phyloP scores from a whole-genome alignment of 92 coral and sea anemone species.

The Diadumene lineata region DNA sequence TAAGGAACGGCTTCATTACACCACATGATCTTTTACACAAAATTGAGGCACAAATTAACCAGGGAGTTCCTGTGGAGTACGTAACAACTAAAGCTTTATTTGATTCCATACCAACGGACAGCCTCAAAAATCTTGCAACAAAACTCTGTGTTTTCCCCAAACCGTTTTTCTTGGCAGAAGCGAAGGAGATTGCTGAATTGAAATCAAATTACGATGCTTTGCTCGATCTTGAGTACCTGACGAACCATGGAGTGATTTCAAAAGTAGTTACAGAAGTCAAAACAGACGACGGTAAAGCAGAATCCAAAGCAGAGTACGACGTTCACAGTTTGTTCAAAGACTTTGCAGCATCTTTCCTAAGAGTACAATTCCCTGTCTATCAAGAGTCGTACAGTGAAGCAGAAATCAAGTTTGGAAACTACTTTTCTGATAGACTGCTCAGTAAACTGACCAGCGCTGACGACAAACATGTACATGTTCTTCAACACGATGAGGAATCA shows the following conservation, averaged over 20 bases:
- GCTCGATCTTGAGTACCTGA: slow-evolving; percentile 48
- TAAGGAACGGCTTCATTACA: slow-evolving; percentile 21
- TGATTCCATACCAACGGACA: slow-evolving; percentile 41
- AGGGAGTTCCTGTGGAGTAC: slow-evolving; percentile 19
- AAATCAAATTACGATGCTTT: slow-evolving; percentile 22
- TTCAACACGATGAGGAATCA: too few species aligned
- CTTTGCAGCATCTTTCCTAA: slow-evolving; percentile 43
- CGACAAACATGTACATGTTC: too few species aligned
- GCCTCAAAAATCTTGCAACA: slow-evolving; percentile 53
- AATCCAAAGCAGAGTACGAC: slow-evolving; percentile 40
- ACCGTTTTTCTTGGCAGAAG: slow-evolving; percentile 52
- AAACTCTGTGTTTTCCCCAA: slow-evolving; percentile 53
- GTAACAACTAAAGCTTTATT: slow-evolving; percentile 42
- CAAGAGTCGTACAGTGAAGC: slow-evolving; percentile 22
- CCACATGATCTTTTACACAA: slow-evolving; percentile 19
- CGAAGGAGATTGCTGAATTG: slow-evolving; percentile 43
- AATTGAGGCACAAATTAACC: slow-evolving; percentile 25
- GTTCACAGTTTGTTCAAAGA: slow-evolving; percentile 59
- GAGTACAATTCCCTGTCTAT: slow-evolving; percentile 10
- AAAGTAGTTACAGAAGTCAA: background rate
- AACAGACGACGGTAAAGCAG: too few species aligned
- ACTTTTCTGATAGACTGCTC: slow-evolving; percentile 46
- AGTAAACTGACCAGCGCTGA: too few species aligned
- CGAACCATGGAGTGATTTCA: slow-evolving; percentile 14
- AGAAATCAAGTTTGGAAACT: slow-evolving; percentile 37